Base-by-base conservation (phyloP, 2,113 vertebrate species). In the Burhinus oedicnemus region DNA sequence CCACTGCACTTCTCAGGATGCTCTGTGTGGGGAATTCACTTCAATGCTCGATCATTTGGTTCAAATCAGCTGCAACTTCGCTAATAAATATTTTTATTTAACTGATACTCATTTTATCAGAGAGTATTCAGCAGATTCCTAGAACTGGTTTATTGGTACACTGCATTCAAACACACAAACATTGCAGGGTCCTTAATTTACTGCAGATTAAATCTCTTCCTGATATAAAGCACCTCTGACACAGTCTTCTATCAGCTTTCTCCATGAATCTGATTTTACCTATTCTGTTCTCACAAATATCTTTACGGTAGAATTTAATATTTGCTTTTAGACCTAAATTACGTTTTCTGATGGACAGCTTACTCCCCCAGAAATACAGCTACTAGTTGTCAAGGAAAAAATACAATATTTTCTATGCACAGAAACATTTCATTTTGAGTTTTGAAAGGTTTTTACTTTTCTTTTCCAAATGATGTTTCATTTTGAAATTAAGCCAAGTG, bases 391-490 rank as follows among this genome's bases (percentile, higher is more conserved):
- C 52, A 72, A 52, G 42, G 69, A 19, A 66, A 89, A 85, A 55
- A 40, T 26, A 34, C 15, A 75, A 0, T 69, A 44, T 80, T 74
- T 76, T 57, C 52, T 88, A 42, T 30, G 49, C 4, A 61, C 0
- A 74, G 44, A 91, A 78, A 74, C 20, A 44, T 72, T 66, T 83
- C 2, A 1, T 20, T 76, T 76, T 54, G 45, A 40, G 34, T 68
- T 91, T 68, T 86, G 57, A 86, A 82, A 69, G 32, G 30, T 77
- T 85, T 76, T 82, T n/a, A 64, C 36, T 85, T 66, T 45, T 58
- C 25, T 38, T 78, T 89, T 78, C 34, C 29, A 78, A 78, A 74
- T 27, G 15, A 84, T 40, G 22, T 54, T 60, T 60, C 8, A 42
- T 71, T 93, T 88, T 51, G 36, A 69, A 92, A 92, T 68, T 38